These are phyloP conservation scores for Anoura caudifer DNA, from an alignment of 2,113 vertebrate genomes.

Conservation along the genomic window DNA sequence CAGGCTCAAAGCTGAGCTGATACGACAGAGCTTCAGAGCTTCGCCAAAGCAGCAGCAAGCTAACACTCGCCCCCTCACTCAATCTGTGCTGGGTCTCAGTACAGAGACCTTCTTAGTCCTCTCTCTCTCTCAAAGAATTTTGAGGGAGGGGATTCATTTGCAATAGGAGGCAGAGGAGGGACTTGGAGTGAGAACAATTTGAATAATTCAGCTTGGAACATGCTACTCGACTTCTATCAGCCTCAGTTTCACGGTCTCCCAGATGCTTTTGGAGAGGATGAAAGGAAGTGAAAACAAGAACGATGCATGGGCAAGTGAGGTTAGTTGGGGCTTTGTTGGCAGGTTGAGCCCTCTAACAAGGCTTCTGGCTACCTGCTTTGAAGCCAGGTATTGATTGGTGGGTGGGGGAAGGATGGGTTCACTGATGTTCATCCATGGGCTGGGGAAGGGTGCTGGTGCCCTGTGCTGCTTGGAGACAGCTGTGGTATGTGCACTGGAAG, in stretches of 20 bases:
- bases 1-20: neutral
- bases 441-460: neutral
- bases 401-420: too few species aligned
- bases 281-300: neutral
- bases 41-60: neutral
- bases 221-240: neutral
- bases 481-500: neutral
- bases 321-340: rapidly evolving
- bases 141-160: neutral
- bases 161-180: neutral
- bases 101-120: neutral
- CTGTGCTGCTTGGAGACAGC: neutral
- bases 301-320: neutral
- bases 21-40: neutral
- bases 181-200: neutral
- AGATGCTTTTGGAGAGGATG: neutral
- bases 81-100: neutral
- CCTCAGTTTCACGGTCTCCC: neutral
- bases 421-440: neutral
- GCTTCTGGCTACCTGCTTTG: neutral
- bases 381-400: neutral
- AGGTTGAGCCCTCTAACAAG: neutral
- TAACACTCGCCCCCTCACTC: neutral
- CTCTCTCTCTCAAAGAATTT: neutral
- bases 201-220: neutral